These are phyloP conservation scores for Colletes gigas DNA, from an alignment of 1,140 invertebrate genomes.

Conservation along the genomic window DNA sequence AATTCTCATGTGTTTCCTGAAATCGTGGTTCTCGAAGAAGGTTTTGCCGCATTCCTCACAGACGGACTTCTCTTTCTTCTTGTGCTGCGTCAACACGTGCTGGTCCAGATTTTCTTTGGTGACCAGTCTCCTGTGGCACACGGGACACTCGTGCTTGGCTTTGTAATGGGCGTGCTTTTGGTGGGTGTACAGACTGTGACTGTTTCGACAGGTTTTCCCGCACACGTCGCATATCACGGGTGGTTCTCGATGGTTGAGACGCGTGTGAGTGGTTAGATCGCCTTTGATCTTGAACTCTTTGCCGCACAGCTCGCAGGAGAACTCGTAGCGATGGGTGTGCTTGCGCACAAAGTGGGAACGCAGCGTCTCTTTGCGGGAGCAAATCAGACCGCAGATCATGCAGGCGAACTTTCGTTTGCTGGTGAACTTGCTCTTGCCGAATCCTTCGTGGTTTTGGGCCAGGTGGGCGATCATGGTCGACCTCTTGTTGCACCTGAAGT, in stretches of 20 bases:
- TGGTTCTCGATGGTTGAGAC: conserved; percentile 83
- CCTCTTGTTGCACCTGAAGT: conserved; percentile 54
- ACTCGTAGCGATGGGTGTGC: conserved; percentile 77
- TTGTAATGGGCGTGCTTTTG: conserved; percentile 79
- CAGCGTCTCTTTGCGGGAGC: conserved; percentile 49
- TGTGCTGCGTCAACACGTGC: conserved; percentile 79
- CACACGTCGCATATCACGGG: conserved; percentile 86
- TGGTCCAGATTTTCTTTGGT: conserved; percentile 77
- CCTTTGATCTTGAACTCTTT: conserved; percentile 82
- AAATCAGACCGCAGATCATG: conserved; percentile 39
- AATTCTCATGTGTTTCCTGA: conserved; percentile 83
- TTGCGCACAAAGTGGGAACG: conserved; percentile 66
- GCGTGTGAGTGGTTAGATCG: conserved; percentile 85
- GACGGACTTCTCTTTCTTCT: conserved; percentile 75
- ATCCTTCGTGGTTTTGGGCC: conserved; percentile 31
- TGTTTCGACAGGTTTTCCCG: conserved; percentile 81
- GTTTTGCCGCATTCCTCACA: conserved; percentile 84
- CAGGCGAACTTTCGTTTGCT: conserved; percentile 30
- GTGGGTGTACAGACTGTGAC: conserved; percentile 77
- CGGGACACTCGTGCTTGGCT: conserved; percentile 75
- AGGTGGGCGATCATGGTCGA: conserved; percentile 53
- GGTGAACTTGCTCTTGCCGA: neutral
- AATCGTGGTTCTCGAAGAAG: conserved; percentile 82
- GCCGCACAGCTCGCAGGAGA: conserved; percentile 81
- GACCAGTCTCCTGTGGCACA: conserved; percentile 77